Percentiles rank a stretch among this genome's conserved stretches.
Evolutionary conservation across 2,113 vertebrate genomes (phyloP).

Genomic region (Notarius lentiginosus): DNA sequence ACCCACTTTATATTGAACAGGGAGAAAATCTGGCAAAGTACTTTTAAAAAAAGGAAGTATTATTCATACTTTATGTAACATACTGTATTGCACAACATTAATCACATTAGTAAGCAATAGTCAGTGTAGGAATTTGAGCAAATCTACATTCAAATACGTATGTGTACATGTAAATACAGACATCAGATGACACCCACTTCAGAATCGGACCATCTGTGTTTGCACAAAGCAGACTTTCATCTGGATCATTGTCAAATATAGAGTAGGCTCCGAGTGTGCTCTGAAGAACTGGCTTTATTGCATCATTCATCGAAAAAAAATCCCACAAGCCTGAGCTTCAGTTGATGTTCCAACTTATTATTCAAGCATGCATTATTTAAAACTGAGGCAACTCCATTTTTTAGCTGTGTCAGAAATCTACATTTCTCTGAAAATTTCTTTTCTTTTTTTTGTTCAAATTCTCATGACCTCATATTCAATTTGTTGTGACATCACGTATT

Average conservation of each 20-base stretch:
- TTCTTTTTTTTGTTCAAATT: not conserved
- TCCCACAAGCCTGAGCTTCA: not conserved
- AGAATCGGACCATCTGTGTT: not conserved
- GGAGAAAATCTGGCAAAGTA: not conserved
- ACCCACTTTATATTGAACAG: not conserved
- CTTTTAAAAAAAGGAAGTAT: not conserved
- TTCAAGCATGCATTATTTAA: conserved; percentile 23
- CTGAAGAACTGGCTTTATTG: not conserved
- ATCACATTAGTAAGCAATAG: not conserved
- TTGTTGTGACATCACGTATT: not conserved
- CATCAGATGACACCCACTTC: not conserved
- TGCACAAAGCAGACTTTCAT: conserved; percentile 1
- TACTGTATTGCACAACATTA: not conserved
- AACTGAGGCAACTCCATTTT: not conserved
- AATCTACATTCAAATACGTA: not conserved
- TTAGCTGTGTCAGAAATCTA: not conserved
- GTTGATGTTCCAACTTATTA: not conserved
- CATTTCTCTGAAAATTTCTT: not conserved
- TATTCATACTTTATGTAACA: not conserved
- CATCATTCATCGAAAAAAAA: conserved; percentile 9
- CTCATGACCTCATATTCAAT: not conserved
- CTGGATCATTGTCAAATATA: not conserved
- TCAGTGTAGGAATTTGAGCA: not conserved
- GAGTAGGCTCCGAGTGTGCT: not conserved
- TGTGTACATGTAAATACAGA: too few species aligned